Base-by-base conservation (phyloP, 2,888 invertebrate genomes). In the Fissipunctia ypsillon region DNA sequence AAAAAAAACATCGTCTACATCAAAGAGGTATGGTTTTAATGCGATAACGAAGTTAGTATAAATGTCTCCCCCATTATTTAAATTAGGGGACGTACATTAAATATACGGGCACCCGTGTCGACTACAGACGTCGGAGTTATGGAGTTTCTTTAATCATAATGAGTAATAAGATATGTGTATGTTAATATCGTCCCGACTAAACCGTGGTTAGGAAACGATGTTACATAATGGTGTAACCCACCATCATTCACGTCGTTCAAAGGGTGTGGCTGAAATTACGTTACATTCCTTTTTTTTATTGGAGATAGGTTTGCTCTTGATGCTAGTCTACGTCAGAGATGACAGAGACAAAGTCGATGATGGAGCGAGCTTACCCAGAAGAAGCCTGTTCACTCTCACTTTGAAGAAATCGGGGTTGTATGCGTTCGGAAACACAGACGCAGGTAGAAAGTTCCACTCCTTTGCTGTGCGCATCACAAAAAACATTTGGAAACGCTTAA, bases 21-120 rank as follows among this genome's bases (percentile, higher is more conserved):
- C 56, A 73, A 78, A 84, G 69, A 70, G 60, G 61, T 76, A 22
- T 57, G 45, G 59, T 65, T 68, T 57, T 66, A 76, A 63, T 66
- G 61, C 25, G 48, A 57, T 59, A 43, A 73, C 63, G 56, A 68
- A 73, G 66, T 69, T 74, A 57, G 59, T 67, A 80, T 80, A 85
- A 85, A 85, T 64, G 75, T 56, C 45, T 41, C 41, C 52, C 31
- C 69, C 78, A 54, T 83, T 84, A 85, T 84, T 85, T 78, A 84
- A 84, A 85, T 84, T 68, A 83, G 60, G 72, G 73, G 59, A 48
- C 80, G 80, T 71, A 68, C 54, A 64, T 69, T 78, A 70, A 81
- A 74, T 74, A 74, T 71, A 69, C 67, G 66, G 67, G 64, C 31
- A 60, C 63, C 63, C 77, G 43, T 76, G 84, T 84, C 84, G 66